Percentiles rank a stretch among this genome's conserved stretches.
Conservation (phyloP, 2,888 invertebrate genomes). For the Laothoe populi region DNA sequence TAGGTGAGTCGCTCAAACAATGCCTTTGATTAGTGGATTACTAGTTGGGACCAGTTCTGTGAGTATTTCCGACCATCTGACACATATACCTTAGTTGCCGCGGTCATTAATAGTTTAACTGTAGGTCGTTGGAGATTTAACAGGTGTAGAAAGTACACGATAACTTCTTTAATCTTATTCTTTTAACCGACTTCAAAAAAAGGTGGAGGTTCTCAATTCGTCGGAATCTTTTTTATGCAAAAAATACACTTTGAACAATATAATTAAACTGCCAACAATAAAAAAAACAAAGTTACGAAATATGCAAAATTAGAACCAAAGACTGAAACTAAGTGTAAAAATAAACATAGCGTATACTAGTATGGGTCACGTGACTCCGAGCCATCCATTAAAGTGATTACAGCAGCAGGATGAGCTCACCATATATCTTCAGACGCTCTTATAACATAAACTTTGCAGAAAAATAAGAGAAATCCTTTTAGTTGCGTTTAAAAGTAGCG, state of each 20-base stretch:
- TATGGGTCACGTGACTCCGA: not conserved
- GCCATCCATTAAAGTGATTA: not conserved
- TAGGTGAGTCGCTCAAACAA: slow-evolving; percentile 57
- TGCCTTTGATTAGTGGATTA: slow-evolving; percentile 65
- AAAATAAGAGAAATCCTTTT: not conserved
- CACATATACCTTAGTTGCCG: not conserved
- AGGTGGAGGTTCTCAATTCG: too few relatives aligned
- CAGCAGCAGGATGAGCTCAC: not conserved
- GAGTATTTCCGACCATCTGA: slow-evolving; percentile 33
- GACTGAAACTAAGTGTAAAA: not conserved
- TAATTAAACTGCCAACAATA: too few relatives aligned
- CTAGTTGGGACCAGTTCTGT: slow-evolving; percentile 43
- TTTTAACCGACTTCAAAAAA: too few relatives aligned
- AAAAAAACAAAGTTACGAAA: too few relatives aligned
- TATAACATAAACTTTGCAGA: not conserved
- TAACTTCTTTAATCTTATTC: too few relatives aligned
- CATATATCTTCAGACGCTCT: not conserved
- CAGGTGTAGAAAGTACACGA: too few relatives aligned
- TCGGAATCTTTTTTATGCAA: too few relatives aligned
- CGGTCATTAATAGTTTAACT: slow-evolving; percentile 13
- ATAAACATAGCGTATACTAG: not conserved
- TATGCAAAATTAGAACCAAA: too few relatives aligned
- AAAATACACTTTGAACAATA: too few relatives aligned
- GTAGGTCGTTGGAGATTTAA: not conserved
- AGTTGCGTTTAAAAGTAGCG: not conserved